Evolutionary conservation across 2,797 vertebrate genomes (phyloP).

Genomic region (Balearica regulorum): DNA sequence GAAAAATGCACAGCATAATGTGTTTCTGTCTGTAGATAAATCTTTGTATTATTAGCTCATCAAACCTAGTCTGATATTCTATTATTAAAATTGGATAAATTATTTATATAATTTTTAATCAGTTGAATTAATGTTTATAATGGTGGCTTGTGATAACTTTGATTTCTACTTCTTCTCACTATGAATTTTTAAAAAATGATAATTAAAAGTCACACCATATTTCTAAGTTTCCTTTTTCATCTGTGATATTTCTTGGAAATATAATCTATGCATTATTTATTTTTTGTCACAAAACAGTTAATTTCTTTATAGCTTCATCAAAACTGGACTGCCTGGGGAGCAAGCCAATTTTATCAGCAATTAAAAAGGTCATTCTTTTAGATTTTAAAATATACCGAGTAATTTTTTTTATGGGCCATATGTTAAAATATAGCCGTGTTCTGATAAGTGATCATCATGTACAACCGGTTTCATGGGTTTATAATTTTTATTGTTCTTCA

Average conservation of each 20-base stretch:
- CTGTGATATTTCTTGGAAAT: neutral
- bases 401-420: conserved; percentile 24
- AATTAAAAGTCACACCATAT: neutral
- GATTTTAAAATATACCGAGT: conserved; percentile 27
- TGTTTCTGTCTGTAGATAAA: conserved; percentile 27
- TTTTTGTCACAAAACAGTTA: conserved; percentile 3
- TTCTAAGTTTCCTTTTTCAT: neutral
- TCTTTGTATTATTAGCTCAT: conserved; percentile 34
- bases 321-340: conserved; percentile 41
- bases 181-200: neutral
- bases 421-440: conserved; percentile 18
- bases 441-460: conserved; percentile 12
- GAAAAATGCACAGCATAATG: neutral
- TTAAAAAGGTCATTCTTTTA: conserved; percentile 44
- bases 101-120: conserved; percentile 14
- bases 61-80: conserved; percentile 3
- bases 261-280: neutral
- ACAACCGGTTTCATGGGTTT: neutral
- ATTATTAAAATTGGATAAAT: conserved; percentile 4
- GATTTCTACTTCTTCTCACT: neutral
- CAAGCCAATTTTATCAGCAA: conserved; percentile 47
- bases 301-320: neutral
- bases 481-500: conserved; percentile 27
- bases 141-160: neutral
- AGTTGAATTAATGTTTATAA: conserved; percentile 1